Evolutionary conservation across 2,888 invertebrate genomes (phyloP), one percentile per base, ranked within the genome.

Genomic region (Mythimna pallens): DNA sequence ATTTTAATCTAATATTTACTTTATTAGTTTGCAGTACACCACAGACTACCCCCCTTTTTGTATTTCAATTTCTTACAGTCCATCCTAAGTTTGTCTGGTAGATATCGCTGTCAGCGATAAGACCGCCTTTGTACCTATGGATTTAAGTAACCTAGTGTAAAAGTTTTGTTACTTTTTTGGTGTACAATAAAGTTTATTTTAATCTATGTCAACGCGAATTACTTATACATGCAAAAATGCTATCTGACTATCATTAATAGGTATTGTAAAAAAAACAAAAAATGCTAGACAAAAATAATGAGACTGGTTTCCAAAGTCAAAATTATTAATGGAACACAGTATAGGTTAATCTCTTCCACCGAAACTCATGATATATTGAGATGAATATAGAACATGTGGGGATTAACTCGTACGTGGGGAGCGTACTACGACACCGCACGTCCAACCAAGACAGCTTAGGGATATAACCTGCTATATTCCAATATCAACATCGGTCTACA

Each of bases 371-470:
- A 82, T 82, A 84, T 76, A 75, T 63, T 54, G 79, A 63, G 67
- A 77, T 70, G 76, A 82, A 84, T 84, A 71, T 79, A 82, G 84
- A 76, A 65, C 79, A 83, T 70, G 70, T n/a, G 62, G 52, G 82
- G 85, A 86, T 85, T 84, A 85, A 82, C 57, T 76, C 65, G 72
- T 73, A 82, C 84, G 84, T 86, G 86, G 66, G 36, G 47, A 66
- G 72, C 71, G 73, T 84, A 77, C 81, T 65, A 81, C 83, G 65
- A 83, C 76, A 83, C 65, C 81, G 10, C 81, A 81, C 80, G 80
- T 83, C 67, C 80, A 52, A 58, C 76, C 76, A 75, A 80, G 62
- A 68, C 67, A 68, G 80, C 83, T 75, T 80, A 74, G 59, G 67
- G 58, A 34, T 83, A 66, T 58, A 70, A 22, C 79, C 73, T 34